phyloP scores from a whole-genome alignment of 2,888 invertebrate species.

The Eilema caniola region DNA sequence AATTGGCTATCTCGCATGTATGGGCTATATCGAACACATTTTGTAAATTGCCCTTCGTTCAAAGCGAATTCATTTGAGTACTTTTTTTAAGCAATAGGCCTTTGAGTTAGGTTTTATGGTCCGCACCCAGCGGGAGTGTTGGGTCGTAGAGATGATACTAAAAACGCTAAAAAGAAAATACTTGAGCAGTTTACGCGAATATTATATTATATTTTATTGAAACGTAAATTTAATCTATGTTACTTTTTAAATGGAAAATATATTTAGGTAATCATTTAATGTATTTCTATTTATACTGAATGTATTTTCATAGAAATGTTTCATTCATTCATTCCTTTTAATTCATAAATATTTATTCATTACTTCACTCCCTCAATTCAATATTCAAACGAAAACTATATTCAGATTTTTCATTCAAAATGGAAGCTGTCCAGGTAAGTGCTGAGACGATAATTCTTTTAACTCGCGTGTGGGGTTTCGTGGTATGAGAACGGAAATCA shows the following conservation, averaged over 20 bases:
- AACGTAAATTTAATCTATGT: neutral
- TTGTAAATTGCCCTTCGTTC: conserved; percentile 38
- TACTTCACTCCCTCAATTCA: no score
- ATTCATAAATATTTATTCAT: no score
- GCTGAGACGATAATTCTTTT: no score
- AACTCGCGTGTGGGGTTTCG: no score
- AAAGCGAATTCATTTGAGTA: conserved; percentile 27
- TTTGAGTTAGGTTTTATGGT: neutral
- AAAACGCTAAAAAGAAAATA: neutral
- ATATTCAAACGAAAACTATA: no score
- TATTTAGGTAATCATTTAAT: neutral
- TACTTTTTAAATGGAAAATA: neutral
- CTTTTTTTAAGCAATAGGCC: neutral
- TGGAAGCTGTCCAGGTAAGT: no score
- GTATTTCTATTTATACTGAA: no score
- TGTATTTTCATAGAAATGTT: no score
- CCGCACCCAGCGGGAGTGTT: neutral
- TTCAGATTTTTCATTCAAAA: no score
- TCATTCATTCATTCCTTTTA: no score
- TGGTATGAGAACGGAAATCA: no score
- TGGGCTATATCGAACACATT: conserved; percentile 47
- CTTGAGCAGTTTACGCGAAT: neutral
- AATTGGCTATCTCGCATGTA: conserved; percentile 45
- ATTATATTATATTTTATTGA: neutral
- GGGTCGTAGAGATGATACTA: neutral